Percentiles rank a stretch among this genome's conserved stretches.
phyloP scores from a whole-genome alignment of 1,140 invertebrate genomes.

The Apis florea region DNA sequence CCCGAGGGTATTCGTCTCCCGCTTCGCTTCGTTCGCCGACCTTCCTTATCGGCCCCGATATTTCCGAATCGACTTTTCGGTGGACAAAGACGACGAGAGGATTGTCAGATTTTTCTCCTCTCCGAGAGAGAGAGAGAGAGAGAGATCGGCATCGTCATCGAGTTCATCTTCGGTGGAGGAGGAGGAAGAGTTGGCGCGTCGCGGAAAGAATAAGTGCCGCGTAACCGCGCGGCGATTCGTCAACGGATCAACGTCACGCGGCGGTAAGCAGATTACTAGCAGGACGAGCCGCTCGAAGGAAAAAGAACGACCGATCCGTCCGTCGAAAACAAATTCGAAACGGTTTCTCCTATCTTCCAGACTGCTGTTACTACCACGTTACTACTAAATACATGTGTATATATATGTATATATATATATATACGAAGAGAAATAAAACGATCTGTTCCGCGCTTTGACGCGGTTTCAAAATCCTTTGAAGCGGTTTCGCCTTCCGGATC shows the following conservation, averaged over 20 bases:
- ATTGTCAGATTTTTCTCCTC: too few relatives aligned
- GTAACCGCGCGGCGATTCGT: conserved; percentile 78
- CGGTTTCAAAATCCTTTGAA: conserved; percentile 49
- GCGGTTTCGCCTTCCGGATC: conserved; percentile 40
- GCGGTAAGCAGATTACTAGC: conserved; percentile 78
- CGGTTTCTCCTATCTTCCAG: too few relatives aligned
- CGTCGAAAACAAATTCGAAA: background rate
- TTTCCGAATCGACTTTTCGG: too few relatives aligned
- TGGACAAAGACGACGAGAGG: too few relatives aligned
- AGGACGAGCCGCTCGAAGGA: conserved; percentile 64
- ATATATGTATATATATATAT: too few relatives aligned
- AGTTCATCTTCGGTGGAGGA: conserved; percentile 42
- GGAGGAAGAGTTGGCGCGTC: conserved; percentile 25
- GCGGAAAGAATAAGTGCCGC: conserved; percentile 71
- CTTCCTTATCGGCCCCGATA: too few relatives aligned
- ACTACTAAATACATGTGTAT: too few relatives aligned
- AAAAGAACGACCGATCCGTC: conserved; percentile 37
- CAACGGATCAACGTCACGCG: conserved; percentile 77
- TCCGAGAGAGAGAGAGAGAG: conserved; percentile 29
- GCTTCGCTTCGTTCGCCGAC: background rate
- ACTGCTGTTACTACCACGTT: too few relatives aligned
- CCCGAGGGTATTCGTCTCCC: conserved; percentile 58
- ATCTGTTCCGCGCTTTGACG: conserved; percentile 41
- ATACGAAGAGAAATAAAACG: background rate
- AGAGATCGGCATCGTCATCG: conserved; percentile 56